Base-by-base conservation (phyloP, 2,888 invertebrate species). In the Drosophila anceps region DNA sequence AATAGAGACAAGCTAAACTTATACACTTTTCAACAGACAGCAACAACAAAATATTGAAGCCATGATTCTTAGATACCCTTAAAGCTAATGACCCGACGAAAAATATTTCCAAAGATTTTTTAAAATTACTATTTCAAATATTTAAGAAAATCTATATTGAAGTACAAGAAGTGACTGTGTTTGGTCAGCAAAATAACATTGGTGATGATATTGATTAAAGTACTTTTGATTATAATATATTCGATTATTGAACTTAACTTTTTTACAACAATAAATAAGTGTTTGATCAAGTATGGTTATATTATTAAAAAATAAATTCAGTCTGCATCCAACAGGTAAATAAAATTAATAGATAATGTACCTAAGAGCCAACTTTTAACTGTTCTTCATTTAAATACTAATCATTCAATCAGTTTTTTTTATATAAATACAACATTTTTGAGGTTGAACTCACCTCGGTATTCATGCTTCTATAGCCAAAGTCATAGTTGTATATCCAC, bases 401-500 rank as follows among this genome's bases (percentile, higher is more conserved):
- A 4, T 9, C 18, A 12, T 10, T 18, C 10, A 41, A 12, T 41
- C 1, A 41, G 24, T 4, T 24, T 10, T 7, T 37, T n/a, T 39
- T 39, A 12, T 18, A 5, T 18, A 18, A 41, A 41, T 18, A 39
- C n/a, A 8, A 18, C 10, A 18, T 18, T 12, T 18, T 10, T 1
- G 18, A 5, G 20, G 20, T 7, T 43, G 7, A 29, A 83, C 90
- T 91, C 91, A 95, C 95, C 93, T 95, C 94, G 41, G 95, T 94
- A 24, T 95, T 94, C 84, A 95, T 94, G 81, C 95, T 95, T 69
- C 93, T 91, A 81, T 94, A 94, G 39, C 94, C 94, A 79, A 94
- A 94, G 54, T 94, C 94, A 62, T 93, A 93, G 77, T 94, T 94
- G 87, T 94, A 96, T 9, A 93, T 93, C 95, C 95, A 95, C 39